These are phyloP conservation scores for Eledone cirrhosa DNA, from an alignment of 2,888 invertebrate species.

Conservation along the genomic window DNA sequence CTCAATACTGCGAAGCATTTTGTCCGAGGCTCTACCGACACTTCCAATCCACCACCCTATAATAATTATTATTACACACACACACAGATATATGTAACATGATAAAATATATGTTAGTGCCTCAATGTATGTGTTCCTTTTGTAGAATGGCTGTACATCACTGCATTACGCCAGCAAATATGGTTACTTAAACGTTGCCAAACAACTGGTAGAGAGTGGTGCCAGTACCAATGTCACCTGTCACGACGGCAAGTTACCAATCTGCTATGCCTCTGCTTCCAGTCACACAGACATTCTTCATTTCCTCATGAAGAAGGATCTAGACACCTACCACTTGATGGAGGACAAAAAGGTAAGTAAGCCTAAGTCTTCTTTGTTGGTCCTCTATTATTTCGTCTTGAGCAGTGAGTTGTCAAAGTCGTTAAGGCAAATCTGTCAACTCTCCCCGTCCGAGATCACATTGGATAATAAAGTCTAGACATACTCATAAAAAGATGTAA, in stretches of 20 bases:
- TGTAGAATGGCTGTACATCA: slow-evolving; percentile 65
- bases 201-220: slow-evolving; percentile 92
- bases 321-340: slow-evolving; percentile 96
- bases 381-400: too few relatives aligned
- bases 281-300: slow-evolving; percentile 95
- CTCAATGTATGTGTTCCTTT: not conserved
- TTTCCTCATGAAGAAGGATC: slow-evolving; percentile 96
- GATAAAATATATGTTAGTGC: not conserved
- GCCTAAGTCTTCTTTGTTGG: too few relatives aligned
- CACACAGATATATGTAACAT: too few relatives aligned
- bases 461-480: too few relatives aligned
- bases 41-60: too few relatives aligned
- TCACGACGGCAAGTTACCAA: slow-evolving; percentile 93
- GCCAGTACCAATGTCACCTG: slow-evolving; percentile 87
- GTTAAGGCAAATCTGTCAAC: too few relatives aligned
- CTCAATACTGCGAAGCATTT: too few relatives aligned
- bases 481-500: too few relatives aligned
- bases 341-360: slow-evolving; percentile 84
- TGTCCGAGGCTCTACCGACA: too few relatives aligned
- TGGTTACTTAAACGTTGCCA: slow-evolving; percentile 93
- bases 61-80: too few relatives aligned
- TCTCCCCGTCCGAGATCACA: too few relatives aligned
- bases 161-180: slow-evolving; percentile 65
- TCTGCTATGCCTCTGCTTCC: slow-evolving; percentile 98
- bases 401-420: too few relatives aligned